Base-by-base conservation (phyloP, 2,797 vertebrate genomes). In the Valencia hispanica region DNA sequence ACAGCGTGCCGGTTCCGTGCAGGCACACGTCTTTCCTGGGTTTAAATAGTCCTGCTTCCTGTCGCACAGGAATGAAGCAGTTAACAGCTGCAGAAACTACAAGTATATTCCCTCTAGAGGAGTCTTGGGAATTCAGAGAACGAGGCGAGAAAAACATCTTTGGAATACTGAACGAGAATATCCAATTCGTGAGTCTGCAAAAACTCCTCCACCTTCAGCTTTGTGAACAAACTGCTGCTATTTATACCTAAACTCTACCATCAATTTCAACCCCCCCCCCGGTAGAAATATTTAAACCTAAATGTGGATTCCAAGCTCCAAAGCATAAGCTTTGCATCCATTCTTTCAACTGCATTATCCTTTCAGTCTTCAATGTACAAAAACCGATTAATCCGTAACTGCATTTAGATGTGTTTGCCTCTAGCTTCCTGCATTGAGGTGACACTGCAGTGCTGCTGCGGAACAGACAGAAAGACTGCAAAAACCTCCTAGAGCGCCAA, bases 381-480 rank as follows among this genome's bases (percentile, higher is more conserved):
- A 55, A 51, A 78, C 73, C 68, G 82, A 82, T 73, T 81, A 77
- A 65, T 89, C 83, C 66, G 18, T 91, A 90, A 91, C 91, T 87
- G 79, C 85, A 88, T 92, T 92, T 89, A 57, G 79, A 88, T 83
- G 74, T 80, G 25, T 84, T 88, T 87, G 79, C 82, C 84, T 80
- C 83, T 72, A 79, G 87, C 83, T 84, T 87, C 77, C 63, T 76
- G 86, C 84, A 86, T 83, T 86, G 86, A 55, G 25, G 82, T 86
- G 88, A 86, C 86, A 89, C 93, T 92, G 95, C 94, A 95, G 92
- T 93, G 88, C 87, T 86, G 86, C 93, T 91, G 93, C 92, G 94
- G 91, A 87, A 87, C 79, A 78, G 79, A 79, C 72, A 68, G 81
- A 73, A 79, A 65, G 79, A 66, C 20, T 11, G 73, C 41, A 34